Evolutionary conservation across 2,888 invertebrate genomes (phyloP).

Genomic region (Cosmia pyralina): DNA sequence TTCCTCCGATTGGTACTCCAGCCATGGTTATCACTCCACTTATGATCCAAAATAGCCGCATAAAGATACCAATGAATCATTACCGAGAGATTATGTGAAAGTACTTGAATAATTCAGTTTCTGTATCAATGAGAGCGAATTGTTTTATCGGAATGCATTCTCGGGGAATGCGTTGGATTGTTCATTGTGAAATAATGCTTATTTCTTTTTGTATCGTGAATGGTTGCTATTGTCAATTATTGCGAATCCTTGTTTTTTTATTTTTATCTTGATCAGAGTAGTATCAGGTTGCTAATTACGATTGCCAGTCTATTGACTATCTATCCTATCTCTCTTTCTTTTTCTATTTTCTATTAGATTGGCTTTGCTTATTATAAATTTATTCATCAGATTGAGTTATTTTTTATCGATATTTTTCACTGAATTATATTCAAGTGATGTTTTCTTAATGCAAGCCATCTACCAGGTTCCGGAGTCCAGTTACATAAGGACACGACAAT

Average conservation of each 20-base stretch:
- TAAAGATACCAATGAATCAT: slow-evolving; percentile 78
- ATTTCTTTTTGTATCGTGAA: slow-evolving; percentile 37
- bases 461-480: slow-evolving; percentile 34
- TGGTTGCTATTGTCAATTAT: slow-evolving; percentile 31
- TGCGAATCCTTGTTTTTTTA: slow-evolving; percentile 16
- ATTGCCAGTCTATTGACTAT: not conserved
- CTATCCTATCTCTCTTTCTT: no score
- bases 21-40: slow-evolving; percentile 81
- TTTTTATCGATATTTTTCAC: not conserved
- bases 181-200: slow-evolving; percentile 46
- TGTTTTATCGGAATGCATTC: slow-evolving; percentile 62
- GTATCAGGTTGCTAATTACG: not conserved
- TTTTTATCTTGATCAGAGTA: not conserved
- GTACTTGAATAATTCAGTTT: slow-evolving; percentile 64
- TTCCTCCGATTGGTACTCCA: slow-evolving; percentile 77
- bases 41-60: slow-evolving; percentile 80
- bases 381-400: not conserved
- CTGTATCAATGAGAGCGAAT: slow-evolving; percentile 61
- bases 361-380: not conserved
- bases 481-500: slow-evolving; percentile 48
- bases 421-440: not conserved
- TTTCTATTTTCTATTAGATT: not conserved
- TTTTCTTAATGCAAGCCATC: not conserved
- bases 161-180: slow-evolving; percentile 48
- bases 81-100: slow-evolving; percentile 69